These are phyloP conservation scores for Henicopernis longicauda DNA, from an alignment of 2,113 vertebrate genomes.

Conservation along the genomic window DNA sequence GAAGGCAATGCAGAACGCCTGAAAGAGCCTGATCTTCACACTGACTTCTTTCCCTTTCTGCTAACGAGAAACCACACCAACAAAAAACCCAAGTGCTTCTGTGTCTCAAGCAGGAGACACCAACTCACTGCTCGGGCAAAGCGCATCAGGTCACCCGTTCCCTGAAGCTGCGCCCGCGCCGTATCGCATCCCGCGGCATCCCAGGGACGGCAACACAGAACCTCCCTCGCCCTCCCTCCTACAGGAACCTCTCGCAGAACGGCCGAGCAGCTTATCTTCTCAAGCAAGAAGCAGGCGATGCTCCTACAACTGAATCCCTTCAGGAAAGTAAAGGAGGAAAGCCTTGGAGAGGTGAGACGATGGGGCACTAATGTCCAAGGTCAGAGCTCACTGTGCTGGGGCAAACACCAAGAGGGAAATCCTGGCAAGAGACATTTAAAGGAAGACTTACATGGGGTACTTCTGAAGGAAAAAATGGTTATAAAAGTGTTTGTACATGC, in stretches of 20 bases:
- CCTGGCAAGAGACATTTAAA: background rate
- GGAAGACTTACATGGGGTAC: background rate
- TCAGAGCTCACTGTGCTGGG: background rate
- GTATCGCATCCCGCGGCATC: rapidly evolving
- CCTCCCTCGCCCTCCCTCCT: background rate
- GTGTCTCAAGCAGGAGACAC: no score
- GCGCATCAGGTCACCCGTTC: rapidly evolving
- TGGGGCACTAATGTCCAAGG: rapidly evolving
- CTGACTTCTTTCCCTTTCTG: background rate
- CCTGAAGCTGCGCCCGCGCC: background rate
- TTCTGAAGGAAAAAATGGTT: background rate
- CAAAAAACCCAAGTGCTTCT: background rate
- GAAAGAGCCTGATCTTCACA: background rate
- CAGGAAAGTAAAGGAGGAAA: background rate
- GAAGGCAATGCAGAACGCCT: background rate
- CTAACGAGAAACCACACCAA: background rate
- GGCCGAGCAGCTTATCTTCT: background rate
- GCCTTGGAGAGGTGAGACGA: background rate
- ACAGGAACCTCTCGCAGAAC: background rate
- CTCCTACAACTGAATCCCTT: background rate
- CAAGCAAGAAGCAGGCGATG: background rate
- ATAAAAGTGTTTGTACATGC: background rate
- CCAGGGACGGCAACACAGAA: background rate
- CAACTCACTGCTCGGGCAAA: background rate
- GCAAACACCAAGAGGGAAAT: background rate